Conservation (phyloP, 2,797 vertebrate species). For the Mormyrus proboscirostris region DNA sequence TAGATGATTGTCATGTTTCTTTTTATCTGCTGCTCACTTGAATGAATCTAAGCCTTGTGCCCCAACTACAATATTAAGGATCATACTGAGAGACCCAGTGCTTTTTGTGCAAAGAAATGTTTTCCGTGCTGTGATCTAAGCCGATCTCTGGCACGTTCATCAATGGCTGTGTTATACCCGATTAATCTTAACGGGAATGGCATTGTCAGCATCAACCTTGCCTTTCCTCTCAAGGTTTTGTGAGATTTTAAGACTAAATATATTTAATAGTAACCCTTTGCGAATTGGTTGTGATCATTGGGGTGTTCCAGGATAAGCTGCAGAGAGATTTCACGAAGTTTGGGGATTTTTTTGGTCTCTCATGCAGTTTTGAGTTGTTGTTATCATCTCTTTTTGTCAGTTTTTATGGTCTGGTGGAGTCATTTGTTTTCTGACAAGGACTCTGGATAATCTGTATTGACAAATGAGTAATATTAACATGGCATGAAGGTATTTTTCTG, state of each 20-base stretch:
- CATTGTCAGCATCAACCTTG: background rate
- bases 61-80: background rate
- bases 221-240: background rate
- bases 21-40: background rate
- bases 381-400: background rate
- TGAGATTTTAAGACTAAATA: conserved; percentile 2
- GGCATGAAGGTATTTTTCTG: background rate
- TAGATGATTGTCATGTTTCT: background rate
- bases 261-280: background rate
- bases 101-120: background rate
- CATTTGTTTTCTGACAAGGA: background rate
- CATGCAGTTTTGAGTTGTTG: background rate
- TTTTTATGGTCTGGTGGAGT: background rate
- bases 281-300: background rate
- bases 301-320: background rate
- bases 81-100: background rate
- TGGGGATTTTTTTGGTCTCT: background rate
- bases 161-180: background rate
- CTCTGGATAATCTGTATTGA: no score
- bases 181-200: background rate
- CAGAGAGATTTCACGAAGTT: background rate
- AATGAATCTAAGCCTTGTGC: background rate
- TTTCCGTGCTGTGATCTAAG: background rate
- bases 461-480: background rate
- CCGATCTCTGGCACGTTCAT: background rate